Percentiles rank a stretch among this genome's conserved stretches.
phyloP scores from a whole-genome alignment of 2,888 invertebrate species.

The Margaritifera margaritifera region DNA sequence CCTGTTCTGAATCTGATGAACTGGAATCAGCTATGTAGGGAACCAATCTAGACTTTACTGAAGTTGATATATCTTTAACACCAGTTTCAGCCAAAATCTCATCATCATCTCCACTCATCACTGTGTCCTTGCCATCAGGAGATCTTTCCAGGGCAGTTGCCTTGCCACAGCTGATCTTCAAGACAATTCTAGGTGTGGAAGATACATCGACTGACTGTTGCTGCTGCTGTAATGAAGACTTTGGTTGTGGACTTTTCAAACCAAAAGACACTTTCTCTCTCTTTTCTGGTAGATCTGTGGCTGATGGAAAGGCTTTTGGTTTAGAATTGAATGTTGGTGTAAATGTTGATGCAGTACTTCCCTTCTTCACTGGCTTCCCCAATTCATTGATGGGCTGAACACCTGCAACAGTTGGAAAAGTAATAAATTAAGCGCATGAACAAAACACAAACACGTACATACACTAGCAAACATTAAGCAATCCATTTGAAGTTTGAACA shows the following conservation, averaged over 20 bases:
- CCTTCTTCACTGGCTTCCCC: constrained; percentile 20
- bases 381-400: constrained; percentile 25
- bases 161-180: constrained; percentile 70
- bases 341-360: constrained; percentile 3
- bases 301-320: constrained; percentile 10
- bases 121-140: constrained; percentile 57
- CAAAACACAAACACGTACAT: no score
- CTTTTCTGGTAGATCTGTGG: constrained; percentile 43
- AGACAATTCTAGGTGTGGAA: constrained; percentile 63
- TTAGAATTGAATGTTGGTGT: constrained; percentile 1
- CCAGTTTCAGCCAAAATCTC: constrained; percentile 22
- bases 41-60: constrained; percentile 56
- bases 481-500: no score
- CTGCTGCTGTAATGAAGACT: constrained; percentile 10
- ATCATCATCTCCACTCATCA: constrained; percentile 50
- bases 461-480: no score
- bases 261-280: constrained; percentile 63
- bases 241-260: constrained; percentile 41
- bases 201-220: background rate
- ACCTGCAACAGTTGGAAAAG: no score
- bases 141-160: constrained; percentile 61
- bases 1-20: constrained; percentile 56
- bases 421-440: no score
- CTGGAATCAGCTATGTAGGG: constrained; percentile 69
- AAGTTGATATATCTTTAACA: constrained; percentile 14